Conservation (phyloP, 2,888 invertebrate species). For the Entomobrya multifasciata region DNA sequence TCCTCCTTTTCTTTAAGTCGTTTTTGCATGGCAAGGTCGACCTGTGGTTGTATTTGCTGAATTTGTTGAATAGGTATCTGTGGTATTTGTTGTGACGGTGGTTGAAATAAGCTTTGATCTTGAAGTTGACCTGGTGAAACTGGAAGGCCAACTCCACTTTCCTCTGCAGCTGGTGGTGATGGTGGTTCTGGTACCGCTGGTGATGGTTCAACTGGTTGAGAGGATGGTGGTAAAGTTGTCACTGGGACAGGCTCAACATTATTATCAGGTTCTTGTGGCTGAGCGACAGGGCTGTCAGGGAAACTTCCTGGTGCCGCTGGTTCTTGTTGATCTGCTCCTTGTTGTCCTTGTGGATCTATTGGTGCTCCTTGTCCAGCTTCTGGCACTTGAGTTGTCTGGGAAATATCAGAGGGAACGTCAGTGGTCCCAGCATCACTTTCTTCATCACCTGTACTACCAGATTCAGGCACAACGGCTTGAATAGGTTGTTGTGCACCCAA, state of each 20-base stretch:
- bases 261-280: neutral
- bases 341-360: neutral
- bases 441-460: neutral
- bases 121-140: neutral
- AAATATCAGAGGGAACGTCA: neutral
- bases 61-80: neutral
- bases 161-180: neutral
- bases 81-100: constrained; percentile 10
- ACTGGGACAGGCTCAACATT: constrained; percentile 13
- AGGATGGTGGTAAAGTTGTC: neutral
- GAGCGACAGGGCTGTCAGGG: constrained; percentile 22
- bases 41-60: neutral
- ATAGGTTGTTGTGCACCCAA: neutral
- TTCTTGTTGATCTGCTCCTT: neutral
- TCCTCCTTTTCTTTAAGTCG: constrained; percentile 48
- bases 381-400: constrained; percentile 4
- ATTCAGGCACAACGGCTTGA: constrained; percentile 46
- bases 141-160: neutral
- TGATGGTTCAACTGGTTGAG: neutral
- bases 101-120: neutral
- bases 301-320: constrained; percentile 7
- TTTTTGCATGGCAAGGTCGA: constrained; percentile 33
- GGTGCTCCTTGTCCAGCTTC: neutral
- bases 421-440: constrained; percentile 4
- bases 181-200: neutral